phyloP scores from a whole-genome alignment of 2,113 vertebrate species.

The Fulica atra region DNA sequence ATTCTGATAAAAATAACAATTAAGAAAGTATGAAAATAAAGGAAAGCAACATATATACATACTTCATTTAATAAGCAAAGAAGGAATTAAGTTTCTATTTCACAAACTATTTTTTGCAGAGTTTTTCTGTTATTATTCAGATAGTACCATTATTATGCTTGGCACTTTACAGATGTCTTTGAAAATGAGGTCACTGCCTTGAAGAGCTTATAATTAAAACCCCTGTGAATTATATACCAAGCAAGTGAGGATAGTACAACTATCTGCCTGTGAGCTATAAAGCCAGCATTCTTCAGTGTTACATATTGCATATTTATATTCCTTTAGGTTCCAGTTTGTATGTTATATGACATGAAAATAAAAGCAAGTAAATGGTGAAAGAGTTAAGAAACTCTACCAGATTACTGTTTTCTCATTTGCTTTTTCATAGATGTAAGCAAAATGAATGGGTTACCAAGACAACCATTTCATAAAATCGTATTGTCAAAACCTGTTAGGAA shows the following conservation, averaged over 20 bases:
- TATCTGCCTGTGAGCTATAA: not conserved
- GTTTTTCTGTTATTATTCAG: not conserved
- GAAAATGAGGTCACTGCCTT: conserved; percentile 62
- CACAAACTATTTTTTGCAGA: not conserved
- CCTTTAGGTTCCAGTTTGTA: not conserved
- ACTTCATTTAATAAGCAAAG: not conserved
- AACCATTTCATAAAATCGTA: conserved; percentile 38
- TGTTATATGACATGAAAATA: not conserved
- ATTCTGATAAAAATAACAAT: not conserved
- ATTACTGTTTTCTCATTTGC: not conserved
- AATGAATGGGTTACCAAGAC: conserved; percentile 46
- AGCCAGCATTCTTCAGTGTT: not conserved
- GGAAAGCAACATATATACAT: not conserved
- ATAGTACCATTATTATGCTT: not conserved
- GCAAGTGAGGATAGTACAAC: not conserved
- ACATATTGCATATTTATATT: not conserved
- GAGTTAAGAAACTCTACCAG: not conserved
- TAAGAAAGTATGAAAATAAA: not conserved
- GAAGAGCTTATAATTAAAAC: conserved; percentile 50
- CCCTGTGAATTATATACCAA: conserved; percentile 22
- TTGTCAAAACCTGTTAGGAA: conserved; percentile 52
- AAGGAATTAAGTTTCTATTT: not conserved
- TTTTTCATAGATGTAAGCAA: conserved; percentile 37
- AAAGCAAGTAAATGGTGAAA: not conserved
- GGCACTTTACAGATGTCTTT: conserved; percentile 48